Conservation (phyloP, 2,113 vertebrate species). For the Fregetta grallaria region DNA sequence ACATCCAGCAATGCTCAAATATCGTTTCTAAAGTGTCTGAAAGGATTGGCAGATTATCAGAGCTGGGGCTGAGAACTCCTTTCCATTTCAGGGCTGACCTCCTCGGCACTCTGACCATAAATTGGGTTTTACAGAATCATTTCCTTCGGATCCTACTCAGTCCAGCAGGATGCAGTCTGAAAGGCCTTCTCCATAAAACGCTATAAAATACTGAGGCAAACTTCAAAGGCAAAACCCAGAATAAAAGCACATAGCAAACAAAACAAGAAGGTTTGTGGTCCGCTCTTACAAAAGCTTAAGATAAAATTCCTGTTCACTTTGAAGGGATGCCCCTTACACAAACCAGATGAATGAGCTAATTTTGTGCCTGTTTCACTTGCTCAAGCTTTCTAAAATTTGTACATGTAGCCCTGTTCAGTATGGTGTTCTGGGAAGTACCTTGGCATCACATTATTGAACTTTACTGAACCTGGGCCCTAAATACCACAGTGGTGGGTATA, state of each 20-base stretch:
- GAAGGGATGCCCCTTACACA: not conserved
- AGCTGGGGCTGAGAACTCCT: not conserved
- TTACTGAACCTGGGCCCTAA: not conserved
- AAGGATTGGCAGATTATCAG: not conserved
- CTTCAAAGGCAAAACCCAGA: not conserved
- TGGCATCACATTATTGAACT: not conserved
- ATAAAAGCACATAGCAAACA: not conserved
- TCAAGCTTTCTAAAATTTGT: not conserved
- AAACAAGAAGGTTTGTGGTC: not conserved
- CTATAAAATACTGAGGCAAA: not conserved
- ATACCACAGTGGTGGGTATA: not conserved
- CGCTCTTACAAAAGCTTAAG: not conserved
- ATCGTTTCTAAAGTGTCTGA: not conserved
- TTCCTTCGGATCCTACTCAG: not conserved
- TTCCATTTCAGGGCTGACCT: not conserved
- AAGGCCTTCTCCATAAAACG: not conserved
- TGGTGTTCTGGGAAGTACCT: not conserved
- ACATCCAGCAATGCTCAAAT: not conserved
- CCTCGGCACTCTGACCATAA: fast-evolving
- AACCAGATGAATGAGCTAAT: not conserved
- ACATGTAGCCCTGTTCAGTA: not conserved
- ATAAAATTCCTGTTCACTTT: not conserved
- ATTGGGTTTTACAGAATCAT: not conserved
- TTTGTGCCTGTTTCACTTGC: not conserved
- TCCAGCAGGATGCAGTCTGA: not conserved